Evolutionary conservation across 2,797 vertebrate genomes (phyloP), one percentile per base, ranked within the genome.

Genomic region (Trematomus bernacchii): DNA sequence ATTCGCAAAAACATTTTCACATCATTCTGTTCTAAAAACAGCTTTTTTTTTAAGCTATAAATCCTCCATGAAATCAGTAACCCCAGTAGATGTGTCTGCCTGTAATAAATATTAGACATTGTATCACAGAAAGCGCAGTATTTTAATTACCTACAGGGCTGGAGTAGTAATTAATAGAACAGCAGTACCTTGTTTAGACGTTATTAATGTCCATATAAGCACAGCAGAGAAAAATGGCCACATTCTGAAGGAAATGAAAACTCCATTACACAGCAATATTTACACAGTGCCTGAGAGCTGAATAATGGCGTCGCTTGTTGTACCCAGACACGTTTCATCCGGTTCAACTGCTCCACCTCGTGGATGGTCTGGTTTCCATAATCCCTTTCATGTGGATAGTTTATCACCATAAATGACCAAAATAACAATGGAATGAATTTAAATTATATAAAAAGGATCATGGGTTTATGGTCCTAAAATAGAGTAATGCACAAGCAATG

Each of bases 331-430:
- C 4, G 16, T 52, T 48, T 73, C 33, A 72, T 13, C 4, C 53
- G 27, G 16, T 65, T 54, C 14, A 73, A 69, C 15, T 23, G 68
- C 84, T 15, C 83, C 84, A 76, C 65, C 88, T 89, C 57, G 74
- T 88, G 89, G 82, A 66, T 37, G 11, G 12, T 73, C 18, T 55
- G 5, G 1, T 75, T 51, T 48, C 30, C 44, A 50, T 21, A 1
- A 1, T 43, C 3, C 4, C 1, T 70, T 55, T 57, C 12, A 23
- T 52, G 4, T 53, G 10, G 46, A 47, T 33, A 23, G 3, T 44
- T 54, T 3, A 1, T 46, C 23, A 59, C 10, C 15, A 33, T 18
- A 43, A 53, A 64, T 13, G 3, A 30, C 2, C 0, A 37, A 58
- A 30, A 18, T 14, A 18, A 14, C 44, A 27, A 40, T 27, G 27